These are phyloP conservation scores for Pleuronectes platessa DNA, from an alignment of 2,113 vertebrate genomes.

Conservation along the genomic window DNA sequence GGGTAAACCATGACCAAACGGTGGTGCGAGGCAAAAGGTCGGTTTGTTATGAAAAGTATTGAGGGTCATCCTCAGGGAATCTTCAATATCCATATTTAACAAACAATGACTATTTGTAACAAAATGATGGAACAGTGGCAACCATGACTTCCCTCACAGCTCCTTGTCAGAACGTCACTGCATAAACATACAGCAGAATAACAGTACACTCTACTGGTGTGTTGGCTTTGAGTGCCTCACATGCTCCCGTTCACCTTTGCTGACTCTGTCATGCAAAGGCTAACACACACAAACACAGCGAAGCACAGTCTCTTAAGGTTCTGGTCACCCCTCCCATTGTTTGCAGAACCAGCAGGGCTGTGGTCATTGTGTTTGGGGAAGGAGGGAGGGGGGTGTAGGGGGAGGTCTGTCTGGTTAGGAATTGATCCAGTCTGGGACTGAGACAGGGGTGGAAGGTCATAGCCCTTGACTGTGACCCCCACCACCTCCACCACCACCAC, in stretches of 20 bases:
- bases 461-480: conserved; percentile 65
- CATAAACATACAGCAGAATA: background rate
- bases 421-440: conserved; percentile 82
- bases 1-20: background rate
- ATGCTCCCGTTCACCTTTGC: conserved; percentile 32
- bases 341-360: conserved; percentile 54
- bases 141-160: background rate
- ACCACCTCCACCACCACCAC: conserved; percentile 3
- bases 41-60: background rate
- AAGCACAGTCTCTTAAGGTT: conserved; percentile 29
- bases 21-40: background rate
- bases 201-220: background rate
- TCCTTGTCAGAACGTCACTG: background rate
- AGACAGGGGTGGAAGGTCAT: conserved; percentile 75
- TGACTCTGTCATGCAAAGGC: background rate
- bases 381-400: conserved; percentile 10
- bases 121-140: background rate
- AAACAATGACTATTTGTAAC: background rate
- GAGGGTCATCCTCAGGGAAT: background rate
- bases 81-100: background rate
- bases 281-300: conserved; percentile 5
- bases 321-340: conserved; percentile 53
- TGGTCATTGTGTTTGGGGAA: conserved; percentile 68
- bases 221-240: conserved; percentile 10
- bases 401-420: conserved; percentile 75